Percentiles rank a stretch among this genome's conserved stretches.
Conservation (phyloP, 2,888 invertebrate species). For the Calameuta pallipes region DNA sequence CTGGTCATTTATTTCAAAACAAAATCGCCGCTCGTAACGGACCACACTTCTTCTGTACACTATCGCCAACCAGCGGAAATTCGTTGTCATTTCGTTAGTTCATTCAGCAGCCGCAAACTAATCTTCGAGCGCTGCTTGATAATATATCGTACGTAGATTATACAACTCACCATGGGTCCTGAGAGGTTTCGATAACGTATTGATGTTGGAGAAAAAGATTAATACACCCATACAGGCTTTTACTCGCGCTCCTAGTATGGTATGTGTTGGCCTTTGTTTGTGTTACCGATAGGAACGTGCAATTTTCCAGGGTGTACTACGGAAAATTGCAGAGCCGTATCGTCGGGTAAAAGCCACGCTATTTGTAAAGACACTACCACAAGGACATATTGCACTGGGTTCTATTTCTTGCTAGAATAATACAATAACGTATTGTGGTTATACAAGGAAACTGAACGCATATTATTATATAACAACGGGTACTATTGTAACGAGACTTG, state of each 20-base stretch:
- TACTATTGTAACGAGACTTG: not conserved
- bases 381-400: not conserved
- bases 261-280: not conserved
- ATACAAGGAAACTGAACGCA: not conserved
- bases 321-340: not conserved
- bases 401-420: not conserved
- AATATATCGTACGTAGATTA: conserved; percentile 22
- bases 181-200: conserved; percentile 47
- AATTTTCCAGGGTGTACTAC: not conserved
- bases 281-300: not conserved
- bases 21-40: not conserved
- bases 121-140: conserved; percentile 39
- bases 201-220: conserved; percentile 50
- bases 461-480: too few relatives aligned
- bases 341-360: not conserved
- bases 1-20: not conserved
- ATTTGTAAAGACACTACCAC: not conserved
- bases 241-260: not conserved
- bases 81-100: conserved; percentile 23
- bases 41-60: not conserved
- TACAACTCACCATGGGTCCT: conserved; percentile 19
- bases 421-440: not conserved
- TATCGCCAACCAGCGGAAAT: conserved; percentile 1
- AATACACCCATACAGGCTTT: conserved; percentile 32
- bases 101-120: conserved; percentile 42